Conservation (phyloP, 2,797 vertebrate genomes). For the Sparidentex hasta region DNA sequence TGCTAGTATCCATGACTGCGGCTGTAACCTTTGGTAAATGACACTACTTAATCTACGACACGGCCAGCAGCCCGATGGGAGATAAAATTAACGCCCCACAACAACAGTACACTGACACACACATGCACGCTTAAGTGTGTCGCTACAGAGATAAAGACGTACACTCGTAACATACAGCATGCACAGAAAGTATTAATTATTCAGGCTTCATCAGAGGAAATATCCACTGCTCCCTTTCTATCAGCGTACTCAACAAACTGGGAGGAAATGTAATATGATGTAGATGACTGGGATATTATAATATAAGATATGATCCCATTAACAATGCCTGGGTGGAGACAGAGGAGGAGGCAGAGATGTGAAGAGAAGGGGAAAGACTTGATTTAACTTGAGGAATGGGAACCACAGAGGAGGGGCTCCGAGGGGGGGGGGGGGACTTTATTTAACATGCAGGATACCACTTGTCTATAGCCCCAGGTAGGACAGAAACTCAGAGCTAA, state of each 20-base stretch:
- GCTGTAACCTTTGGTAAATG: slow-evolving; percentile 79
- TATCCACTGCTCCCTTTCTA: slow-evolving; percentile 45
- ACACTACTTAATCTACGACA: slow-evolving; percentile 74
- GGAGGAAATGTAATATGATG: slow-evolving; percentile 48
- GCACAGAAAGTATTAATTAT: slow-evolving; percentile 20
- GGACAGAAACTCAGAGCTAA: slow-evolving; percentile 72
- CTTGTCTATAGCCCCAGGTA: slow-evolving; percentile 80
- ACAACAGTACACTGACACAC: slow-evolving; percentile 44
- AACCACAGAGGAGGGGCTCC: slow-evolving; percentile 41
- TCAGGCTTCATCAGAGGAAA: slow-evolving; percentile 37
- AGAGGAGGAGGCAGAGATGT: slow-evolving; percentile 39
- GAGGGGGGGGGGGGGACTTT: slow-evolving; percentile 57
- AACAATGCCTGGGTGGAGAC: slow-evolving; percentile 59
- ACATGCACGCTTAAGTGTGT: slow-evolving; percentile 12
- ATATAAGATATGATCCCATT: slow-evolving; percentile 61
- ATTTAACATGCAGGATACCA: slow-evolving; percentile 81
- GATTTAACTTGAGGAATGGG: slow-evolving; percentile 67
- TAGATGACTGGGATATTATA: slow-evolving; percentile 51
- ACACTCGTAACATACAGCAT: slow-evolving; percentile 17
- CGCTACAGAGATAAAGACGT: slow-evolving; percentile 20
- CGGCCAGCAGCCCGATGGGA: slow-evolving; percentile 57
- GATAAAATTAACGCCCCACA: slow-evolving; percentile 74
- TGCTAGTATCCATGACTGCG: slow-evolving; percentile 72
- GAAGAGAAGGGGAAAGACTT: slow-evolving; percentile 37
- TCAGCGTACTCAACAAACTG: slow-evolving; percentile 42